Evolutionary conservation across 1,140 invertebrate genomes (phyloP), one percentile per base, ranked within the genome.

Genomic region (Drosophila hydei): DNA sequence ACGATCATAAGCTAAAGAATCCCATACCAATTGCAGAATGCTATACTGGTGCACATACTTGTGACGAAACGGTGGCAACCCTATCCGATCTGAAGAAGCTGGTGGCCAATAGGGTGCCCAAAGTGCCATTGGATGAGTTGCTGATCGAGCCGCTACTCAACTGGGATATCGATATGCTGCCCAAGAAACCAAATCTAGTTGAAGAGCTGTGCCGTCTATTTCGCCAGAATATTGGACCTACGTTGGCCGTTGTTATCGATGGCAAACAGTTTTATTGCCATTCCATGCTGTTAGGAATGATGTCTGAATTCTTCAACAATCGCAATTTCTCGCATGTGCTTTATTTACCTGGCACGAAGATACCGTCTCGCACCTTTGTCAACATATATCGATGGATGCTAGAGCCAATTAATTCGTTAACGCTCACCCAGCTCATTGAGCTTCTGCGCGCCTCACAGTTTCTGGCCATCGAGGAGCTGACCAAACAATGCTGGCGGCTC

Each of bases 151-250:
- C 45, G 7, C 0, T n/a, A 11, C 11, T n/a, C 11, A 18, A 1
- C 4, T 48, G 21, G 45, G n/a, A 23, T 2, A 2, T 1, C 11
- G 0, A 7, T 7, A 3, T 3, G 21, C 0, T 27, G 21, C 45
- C 45, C 6, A n/a, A 27, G 23, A 25, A 12, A 14, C 21, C 21
- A 27, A 8, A 9, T 14, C 0, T 50, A 7, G 8, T 11, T 6
- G 25, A 50, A 11, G 23, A 9, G 4, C 14, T 51, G 14, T 6
- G 7, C 2, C 25, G 3, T 11, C 12, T 30, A 18, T 51, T 51
- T 33, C 14, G 25, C 4, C 7, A 51, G n/a, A 51, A 51, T 30
- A 51, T 51, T 18, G 48, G n/a, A 30, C 25, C 48, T 9, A 18
- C 48, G 2, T 0, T 51, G 14, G 14, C 48, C 25, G 48, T 51